Conservation (phyloP, 2,797 vertebrate species). For the Gastrophryne carolinensis region DNA sequence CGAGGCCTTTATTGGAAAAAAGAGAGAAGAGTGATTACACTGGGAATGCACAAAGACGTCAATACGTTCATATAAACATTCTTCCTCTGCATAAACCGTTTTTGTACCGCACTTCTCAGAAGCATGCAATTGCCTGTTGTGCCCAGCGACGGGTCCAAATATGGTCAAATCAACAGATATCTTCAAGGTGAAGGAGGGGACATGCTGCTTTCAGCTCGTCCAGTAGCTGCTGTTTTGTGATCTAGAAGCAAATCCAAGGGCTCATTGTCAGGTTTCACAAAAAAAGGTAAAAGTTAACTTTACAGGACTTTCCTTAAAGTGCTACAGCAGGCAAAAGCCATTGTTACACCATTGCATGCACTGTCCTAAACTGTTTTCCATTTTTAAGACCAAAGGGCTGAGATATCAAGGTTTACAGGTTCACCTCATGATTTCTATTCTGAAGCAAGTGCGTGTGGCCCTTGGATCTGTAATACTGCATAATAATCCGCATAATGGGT, state of each 20-base stretch:
- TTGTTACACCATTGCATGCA: too few species aligned
- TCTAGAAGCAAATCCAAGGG: not conserved
- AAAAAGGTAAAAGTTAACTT: too few species aligned
- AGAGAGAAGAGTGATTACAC: not conserved
- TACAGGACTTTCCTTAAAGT: too few species aligned
- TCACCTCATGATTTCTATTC: too few species aligned
- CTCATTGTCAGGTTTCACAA: not conserved
- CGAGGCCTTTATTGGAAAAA: not conserved
- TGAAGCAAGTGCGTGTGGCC: too few species aligned
- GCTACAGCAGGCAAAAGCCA: too few species aligned
- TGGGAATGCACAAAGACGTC: not conserved
- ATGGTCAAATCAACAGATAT: not conserved
- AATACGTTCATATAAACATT: slow-evolving; percentile 9
- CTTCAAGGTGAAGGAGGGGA: not conserved
- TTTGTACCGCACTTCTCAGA: not conserved
- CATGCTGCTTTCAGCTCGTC: not conserved
- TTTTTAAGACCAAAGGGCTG: too few species aligned
- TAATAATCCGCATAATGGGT: too few species aligned
- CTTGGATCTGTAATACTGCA: too few species aligned
- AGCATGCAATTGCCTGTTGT: not conserved
- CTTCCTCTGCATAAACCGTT: not conserved
- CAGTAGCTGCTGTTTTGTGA: not conserved
- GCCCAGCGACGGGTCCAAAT: not conserved
- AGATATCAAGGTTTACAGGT: too few species aligned
- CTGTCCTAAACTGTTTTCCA: too few species aligned